phyloP scores from a whole-genome alignment of 2,888 invertebrate genomes.

The Drosophila subsilvestris region DNA sequence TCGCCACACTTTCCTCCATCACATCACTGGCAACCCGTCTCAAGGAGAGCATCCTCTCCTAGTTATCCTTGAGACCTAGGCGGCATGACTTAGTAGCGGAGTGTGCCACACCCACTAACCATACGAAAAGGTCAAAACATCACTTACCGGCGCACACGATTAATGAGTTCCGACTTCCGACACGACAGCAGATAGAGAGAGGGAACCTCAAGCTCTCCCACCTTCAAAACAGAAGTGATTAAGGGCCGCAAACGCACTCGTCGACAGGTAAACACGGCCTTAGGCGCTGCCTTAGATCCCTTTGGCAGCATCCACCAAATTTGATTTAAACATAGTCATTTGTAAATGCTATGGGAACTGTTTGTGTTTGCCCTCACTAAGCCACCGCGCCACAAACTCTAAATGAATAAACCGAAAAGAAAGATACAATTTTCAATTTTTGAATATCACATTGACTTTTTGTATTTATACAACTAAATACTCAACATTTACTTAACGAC shows the following conservation, averaged over 20 bases:
- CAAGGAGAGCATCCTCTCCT: not conserved
- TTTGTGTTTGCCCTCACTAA: not conserved
- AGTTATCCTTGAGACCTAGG: conserved; percentile 37
- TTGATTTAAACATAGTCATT: conserved; percentile 68
- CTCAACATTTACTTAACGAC: conserved; percentile 17
- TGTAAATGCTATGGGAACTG: conserved; percentile 32
- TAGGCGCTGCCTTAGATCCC: conserved; percentile 49
- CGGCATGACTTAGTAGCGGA: conserved; percentile 58
- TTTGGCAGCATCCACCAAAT: conserved; percentile 34
- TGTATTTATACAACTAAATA: conserved; percentile 46
- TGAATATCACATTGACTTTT: conserved; percentile 47
- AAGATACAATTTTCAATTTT: conserved; percentile 21
- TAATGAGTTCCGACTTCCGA: conserved; percentile 81
- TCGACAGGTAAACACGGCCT: conserved; percentile 65
- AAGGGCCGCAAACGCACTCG: conserved; percentile 58
- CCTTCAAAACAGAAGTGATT: conserved; percentile 57
- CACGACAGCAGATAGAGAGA: conserved; percentile 19
- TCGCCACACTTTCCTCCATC: conserved; percentile 30
- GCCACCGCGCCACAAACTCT: not conserved
- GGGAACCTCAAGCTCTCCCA: not conserved
- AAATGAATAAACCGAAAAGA: not conserved
- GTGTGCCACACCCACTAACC: conserved; percentile 63
- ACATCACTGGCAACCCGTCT: not conserved
- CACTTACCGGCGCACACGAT: conserved; percentile 62
- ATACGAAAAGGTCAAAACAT: conserved; percentile 68